Base-by-base conservation (phyloP, 2,113 vertebrate genomes). In the Onychorhynchus coronatus region DNA sequence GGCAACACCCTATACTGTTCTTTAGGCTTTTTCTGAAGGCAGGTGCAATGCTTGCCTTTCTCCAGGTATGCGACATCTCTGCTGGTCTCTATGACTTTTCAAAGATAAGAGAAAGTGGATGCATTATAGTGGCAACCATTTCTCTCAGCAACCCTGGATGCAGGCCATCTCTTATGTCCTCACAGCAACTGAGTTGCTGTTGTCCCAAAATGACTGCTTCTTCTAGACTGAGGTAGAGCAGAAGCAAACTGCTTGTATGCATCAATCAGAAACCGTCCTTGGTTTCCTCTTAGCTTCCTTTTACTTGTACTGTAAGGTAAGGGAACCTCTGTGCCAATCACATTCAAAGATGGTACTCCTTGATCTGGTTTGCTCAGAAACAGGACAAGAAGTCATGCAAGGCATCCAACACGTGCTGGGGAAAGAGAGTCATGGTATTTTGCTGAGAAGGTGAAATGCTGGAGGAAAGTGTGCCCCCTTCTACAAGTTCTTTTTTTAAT, bases 321-420 rank as follows among this genome's bases (percentile, higher is more conserved):
- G 19, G 30, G 59, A 84, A 70, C 27, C 18, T 50, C 31, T 47
- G 52, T 61, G 35, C 24, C 3, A 8, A 2, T 67, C 23, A 3
- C 2, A 1, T 25, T 18, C 1, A 4, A 31, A 74, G 44, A 14
- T 52, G 27, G 8, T 31, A 12, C 4, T 35, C 20, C 35, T 42
- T 44, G 30, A 19, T 61, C 41, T 49, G 28, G 7, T 42, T 66
- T 85, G 61, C 59, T 47, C 31, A 70, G 68, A 83, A 68, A 56
- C 3, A 39, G 49, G 35, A 39, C 21, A 15, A 50, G 39, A 16
- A 50, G 5, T 20, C 9, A 2, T 20, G 31, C 30, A 41, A 85
- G 71, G 56, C 39, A 46, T 28, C 41, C 65, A 35, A 30, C 2
- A 2, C 3, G 1, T 2, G 2, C 18, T 37, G 19, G 2, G 12